These are phyloP conservation scores for Macrosteles quadrilineatus DNA, from an alignment of 1,140 invertebrate genomes.

Conservation along the genomic window DNA sequence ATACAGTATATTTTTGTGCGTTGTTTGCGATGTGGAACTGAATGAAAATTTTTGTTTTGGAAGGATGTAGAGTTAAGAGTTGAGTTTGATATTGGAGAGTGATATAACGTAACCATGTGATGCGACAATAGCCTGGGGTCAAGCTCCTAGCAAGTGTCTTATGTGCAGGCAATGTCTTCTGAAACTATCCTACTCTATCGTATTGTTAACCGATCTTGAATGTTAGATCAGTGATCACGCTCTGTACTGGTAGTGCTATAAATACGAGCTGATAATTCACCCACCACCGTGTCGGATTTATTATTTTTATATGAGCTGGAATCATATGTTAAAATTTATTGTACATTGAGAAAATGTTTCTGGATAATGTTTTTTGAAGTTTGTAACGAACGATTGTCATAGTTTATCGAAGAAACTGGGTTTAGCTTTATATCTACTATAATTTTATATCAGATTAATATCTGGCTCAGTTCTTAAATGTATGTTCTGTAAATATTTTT, in stretches of 20 bases:
- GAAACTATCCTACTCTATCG: slow-evolving; percentile 4
- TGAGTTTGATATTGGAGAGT: neutral
- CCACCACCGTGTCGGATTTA: slow-evolving; percentile 4
- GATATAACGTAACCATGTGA: slow-evolving; percentile 1
- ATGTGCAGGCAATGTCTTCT: slow-evolving; percentile 16
- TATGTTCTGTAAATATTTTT: slow-evolving; percentile 26
- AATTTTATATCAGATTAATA: slow-evolving; percentile 7
- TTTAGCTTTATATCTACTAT: slow-evolving; percentile 11
- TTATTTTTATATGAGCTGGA: slow-evolving; percentile 18
- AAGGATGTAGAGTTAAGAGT: neutral
- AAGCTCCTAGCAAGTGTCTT: slow-evolving; percentile 18
- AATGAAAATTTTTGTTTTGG: no score
- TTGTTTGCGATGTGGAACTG: no score
- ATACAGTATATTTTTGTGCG: no score
- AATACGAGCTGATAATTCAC: slow-evolving; percentile 17
- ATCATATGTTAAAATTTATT: slow-evolving; percentile 10
- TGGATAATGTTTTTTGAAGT: neutral
- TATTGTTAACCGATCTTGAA: slow-evolving; percentile 15
- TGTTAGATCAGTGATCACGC: neutral
- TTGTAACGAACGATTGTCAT: neutral
- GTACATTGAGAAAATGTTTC: neutral
- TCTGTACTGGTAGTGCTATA: neutral
- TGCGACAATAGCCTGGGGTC: slow-evolving; percentile 11
- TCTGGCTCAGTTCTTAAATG: slow-evolving; percentile 14
- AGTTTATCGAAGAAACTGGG: slow-evolving; percentile 9